Evolutionary conservation across 2,888 invertebrate species (phyloP).

Genomic region (Pollenia griseotomentosa): DNA sequence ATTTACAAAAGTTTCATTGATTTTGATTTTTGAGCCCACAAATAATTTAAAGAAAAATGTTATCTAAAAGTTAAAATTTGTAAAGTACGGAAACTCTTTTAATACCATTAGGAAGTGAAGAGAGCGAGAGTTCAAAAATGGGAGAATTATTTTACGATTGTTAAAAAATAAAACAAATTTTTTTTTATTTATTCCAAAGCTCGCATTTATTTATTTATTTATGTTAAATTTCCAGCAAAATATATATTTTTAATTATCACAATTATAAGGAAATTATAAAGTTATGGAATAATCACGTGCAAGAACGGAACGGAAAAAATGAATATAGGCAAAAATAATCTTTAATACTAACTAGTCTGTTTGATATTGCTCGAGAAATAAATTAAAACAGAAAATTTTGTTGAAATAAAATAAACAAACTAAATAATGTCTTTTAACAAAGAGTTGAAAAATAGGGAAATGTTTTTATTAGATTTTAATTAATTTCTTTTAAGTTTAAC

Average conservation of each 20-base stretch:
- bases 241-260: conserved; percentile 43
- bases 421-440: conserved; percentile 53
- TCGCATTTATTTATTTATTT: neutral
- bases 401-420: conserved; percentile 2
- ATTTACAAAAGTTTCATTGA: too few relatives aligned
- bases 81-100: too few relatives aligned
- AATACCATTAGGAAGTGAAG: too few relatives aligned
- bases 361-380: conserved; percentile 40
- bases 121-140: too few relatives aligned
- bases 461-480: conserved; percentile 29
- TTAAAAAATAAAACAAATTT: conserved; percentile 6
- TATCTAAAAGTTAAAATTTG: too few relatives aligned
- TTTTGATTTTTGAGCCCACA: too few relatives aligned
- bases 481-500: neutral
- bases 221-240: neutral
- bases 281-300: conserved; percentile 4
- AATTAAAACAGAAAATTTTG: conserved; percentile 23
- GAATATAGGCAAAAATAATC: neutral
- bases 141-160: neutral
- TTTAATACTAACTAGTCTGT: conserved; percentile 61
- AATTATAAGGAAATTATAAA: conserved; percentile 33
- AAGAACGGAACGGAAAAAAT: conserved; percentile 44
- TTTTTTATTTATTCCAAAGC: neutral
- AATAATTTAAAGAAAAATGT: too few relatives aligned
- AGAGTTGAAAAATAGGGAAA: conserved; percentile 22